Evolutionary conservation across 2,113 vertebrate genomes (phyloP).

Genomic region (Mastomys natalensis): DNA sequence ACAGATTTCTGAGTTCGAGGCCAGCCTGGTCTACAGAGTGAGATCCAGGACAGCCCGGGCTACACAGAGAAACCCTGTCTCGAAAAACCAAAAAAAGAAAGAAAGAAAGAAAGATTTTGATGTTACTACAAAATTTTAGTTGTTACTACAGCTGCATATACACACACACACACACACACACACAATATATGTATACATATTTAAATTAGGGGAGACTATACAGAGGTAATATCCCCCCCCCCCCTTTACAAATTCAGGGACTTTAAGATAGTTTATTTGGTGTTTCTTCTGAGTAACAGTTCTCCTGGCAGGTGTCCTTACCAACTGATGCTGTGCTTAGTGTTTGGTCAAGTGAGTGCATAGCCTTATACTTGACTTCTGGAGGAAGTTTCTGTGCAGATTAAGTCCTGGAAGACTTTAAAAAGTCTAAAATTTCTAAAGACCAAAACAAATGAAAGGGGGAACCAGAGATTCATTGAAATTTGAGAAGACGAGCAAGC

Average conservation of each 20-base stretch:
- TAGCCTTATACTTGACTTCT: not conserved
- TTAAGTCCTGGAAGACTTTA: not conserved
- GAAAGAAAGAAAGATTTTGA: too few relatives aligned
- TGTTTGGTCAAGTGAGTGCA: not conserved
- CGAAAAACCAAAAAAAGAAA: too few relatives aligned
- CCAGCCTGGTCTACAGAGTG: too few relatives aligned
- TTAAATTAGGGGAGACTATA: not conserved
- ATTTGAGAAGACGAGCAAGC: not conserved
- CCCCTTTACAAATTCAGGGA: not conserved
- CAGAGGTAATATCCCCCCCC: not conserved
- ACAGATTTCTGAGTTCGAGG: too few relatives aligned
- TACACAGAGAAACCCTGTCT: too few relatives aligned
- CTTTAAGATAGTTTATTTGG: not conserved
- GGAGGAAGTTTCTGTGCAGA: not conserved
- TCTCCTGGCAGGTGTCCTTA: not conserved
- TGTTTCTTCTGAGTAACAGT: not conserved
- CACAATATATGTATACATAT: too few relatives aligned
- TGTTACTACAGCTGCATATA: not conserved
- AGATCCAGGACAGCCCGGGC: too few relatives aligned
- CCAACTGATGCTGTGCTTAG: not conserved
- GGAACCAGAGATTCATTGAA: not conserved
- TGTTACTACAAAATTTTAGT: not conserved
- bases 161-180: too few relatives aligned
- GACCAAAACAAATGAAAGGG: not conserved
- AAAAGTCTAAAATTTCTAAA: constrained; percentile 3